Percentiles rank a stretch among this genome's conserved stretches.
Evolutionary conservation across 2,113 vertebrate genomes (phyloP).

Genomic region (Electrona antarctica): DNA sequence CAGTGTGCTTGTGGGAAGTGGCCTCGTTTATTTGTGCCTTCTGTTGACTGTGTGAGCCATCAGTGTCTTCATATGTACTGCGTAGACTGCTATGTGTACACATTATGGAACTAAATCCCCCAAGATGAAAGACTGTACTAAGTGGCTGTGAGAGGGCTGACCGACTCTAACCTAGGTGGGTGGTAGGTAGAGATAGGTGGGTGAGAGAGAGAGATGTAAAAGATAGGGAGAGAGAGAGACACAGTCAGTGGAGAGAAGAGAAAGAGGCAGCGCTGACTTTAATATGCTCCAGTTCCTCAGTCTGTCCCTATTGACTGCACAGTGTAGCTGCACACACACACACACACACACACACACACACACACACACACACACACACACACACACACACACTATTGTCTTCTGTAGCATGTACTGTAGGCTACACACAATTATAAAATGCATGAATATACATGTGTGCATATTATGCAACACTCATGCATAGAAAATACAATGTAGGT

Average conservation of each 20-base stretch:
- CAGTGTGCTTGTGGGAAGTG: too few species aligned
- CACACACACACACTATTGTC: background rate
- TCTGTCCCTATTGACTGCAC: conserved; percentile 66
- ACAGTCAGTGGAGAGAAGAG: conserved; percentile 3
- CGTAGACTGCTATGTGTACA: too few species aligned
- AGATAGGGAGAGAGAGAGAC: conserved; percentile 17
- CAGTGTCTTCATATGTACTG: too few species aligned
- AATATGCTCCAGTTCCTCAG: conserved; percentile 69
- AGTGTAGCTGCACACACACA: conserved; percentile 29
- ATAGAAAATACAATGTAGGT: background rate
- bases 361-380: too few species aligned
- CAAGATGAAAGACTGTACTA: too few species aligned
- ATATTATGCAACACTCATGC: background rate
- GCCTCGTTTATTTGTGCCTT: too few species aligned
- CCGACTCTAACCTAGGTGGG: too few species aligned
- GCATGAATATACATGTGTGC: background rate
- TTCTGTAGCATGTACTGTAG: too few species aligned
- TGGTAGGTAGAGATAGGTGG: background rate
- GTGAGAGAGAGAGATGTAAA: background rate
- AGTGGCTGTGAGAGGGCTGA: too few species aligned
- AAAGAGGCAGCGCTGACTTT: conserved; percentile 49
- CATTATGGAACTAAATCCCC: too few species aligned
- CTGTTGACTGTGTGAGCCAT: too few species aligned
- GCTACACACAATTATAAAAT: too few species aligned
- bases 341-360: background rate